phyloP scores from a whole-genome alignment of 2,113 vertebrate genomes.

The Ptychochromis oligacanthus region DNA sequence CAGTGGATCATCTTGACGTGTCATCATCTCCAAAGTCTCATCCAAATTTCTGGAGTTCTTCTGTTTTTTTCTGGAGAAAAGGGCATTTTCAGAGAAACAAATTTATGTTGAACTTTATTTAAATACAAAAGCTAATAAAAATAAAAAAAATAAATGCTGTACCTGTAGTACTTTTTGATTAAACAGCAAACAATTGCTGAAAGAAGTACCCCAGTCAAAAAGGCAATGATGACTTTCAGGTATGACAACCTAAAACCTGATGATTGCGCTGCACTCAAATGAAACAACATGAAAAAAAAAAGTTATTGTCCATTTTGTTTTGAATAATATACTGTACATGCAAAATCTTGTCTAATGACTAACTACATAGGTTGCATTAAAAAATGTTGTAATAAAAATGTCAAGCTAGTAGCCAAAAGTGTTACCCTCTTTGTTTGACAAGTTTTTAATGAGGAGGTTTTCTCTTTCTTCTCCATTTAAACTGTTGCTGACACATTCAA shows the following conservation, averaged over 20 bases:
- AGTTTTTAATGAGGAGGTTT: too few species aligned
- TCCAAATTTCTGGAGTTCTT: too few species aligned
- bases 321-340: not conserved
- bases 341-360: not conserved
- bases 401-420: not conserved
- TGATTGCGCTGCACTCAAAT: not conserved
- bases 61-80: too few species aligned
- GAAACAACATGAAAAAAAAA: not conserved
- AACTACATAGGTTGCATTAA: not conserved
- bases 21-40: too few species aligned
- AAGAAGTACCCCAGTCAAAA: constrained; percentile 47
- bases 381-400: not conserved
- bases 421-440: not conserved
- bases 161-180: constrained; percentile 41
- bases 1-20: too few species aligned
- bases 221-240: constrained; percentile 25
- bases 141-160: not conserved
- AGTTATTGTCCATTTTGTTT: too few species aligned
- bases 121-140: not conserved
- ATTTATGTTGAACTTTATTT: too few species aligned
- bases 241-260: not conserved
- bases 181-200: constrained; percentile 34
- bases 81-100: too few species aligned
- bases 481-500: too few species aligned
- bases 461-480: too few species aligned